These are phyloP conservation scores for Lepilemur septentrionalis DNA, from an alignment of 2,797 vertebrate genomes.

Conservation along the genomic window DNA sequence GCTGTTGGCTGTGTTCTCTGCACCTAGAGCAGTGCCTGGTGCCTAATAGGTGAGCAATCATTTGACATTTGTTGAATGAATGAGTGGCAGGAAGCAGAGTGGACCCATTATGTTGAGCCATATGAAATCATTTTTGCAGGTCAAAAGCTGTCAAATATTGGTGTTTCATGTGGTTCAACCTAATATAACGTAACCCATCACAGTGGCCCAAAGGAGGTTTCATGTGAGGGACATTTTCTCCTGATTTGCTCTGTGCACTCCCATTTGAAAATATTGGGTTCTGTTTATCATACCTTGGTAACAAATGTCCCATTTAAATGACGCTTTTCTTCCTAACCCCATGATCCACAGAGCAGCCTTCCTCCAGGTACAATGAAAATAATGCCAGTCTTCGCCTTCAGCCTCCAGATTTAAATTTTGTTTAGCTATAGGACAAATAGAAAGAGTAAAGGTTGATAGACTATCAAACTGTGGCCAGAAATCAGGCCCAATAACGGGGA, in stretches of 20 bases:
- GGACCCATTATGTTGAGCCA: background rate
- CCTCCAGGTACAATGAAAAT: background rate
- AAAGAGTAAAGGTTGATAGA: background rate
- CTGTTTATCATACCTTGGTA: background rate
- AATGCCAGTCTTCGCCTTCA: background rate
- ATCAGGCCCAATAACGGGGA: background rate
- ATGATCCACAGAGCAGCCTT: background rate
- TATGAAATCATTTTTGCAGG: background rate
- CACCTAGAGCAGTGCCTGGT: background rate
- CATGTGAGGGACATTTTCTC: background rate
- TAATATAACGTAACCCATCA: background rate
- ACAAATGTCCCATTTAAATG: background rate
- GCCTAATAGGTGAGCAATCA: background rate
- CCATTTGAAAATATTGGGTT: background rate
- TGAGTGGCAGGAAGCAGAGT: background rate
- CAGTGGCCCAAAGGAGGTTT: background rate
- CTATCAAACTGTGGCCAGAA: background rate
- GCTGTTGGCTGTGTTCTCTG: background rate
- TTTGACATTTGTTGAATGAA: background rate
- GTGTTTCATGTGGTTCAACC: background rate
- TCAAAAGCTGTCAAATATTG: background rate
- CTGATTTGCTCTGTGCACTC: background rate
- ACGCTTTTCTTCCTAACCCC: background rate
- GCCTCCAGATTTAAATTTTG: background rate
- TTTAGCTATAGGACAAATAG: background rate